Conservation (phyloP, 2,797 vertebrate species). For the Chrysocyon brachyurus region DNA sequence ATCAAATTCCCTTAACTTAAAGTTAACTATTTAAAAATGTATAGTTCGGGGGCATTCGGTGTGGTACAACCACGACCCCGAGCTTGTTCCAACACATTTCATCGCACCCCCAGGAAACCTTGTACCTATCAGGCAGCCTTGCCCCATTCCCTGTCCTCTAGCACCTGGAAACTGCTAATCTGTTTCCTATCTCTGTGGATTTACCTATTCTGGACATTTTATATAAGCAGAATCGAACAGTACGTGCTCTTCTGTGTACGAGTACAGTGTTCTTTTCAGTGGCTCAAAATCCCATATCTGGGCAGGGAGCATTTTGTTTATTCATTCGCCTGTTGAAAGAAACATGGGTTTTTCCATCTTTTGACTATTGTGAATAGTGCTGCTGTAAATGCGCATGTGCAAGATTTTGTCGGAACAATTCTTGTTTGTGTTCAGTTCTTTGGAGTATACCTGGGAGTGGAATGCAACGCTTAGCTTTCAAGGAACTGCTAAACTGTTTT, state of each 20-base stretch:
- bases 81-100: neutral
- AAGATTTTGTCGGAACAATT: neutral
- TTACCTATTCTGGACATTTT: neutral
- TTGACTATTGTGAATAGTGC: neutral
- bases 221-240: neutral
- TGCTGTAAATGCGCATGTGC: neutral
- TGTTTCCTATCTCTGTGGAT: neutral
- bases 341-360: neutral
- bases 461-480: neutral
- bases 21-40: neutral
- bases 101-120: neutral
- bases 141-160: neutral
- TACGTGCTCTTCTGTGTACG: neutral
- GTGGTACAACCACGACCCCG: neutral
- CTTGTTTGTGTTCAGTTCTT: neutral
- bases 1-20: neutral
- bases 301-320: neutral
- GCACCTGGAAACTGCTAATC: neutral
- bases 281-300: neutral
- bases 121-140: neutral
- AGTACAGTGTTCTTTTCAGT: neutral
- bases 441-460: neutral
- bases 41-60: neutral
- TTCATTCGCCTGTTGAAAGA: accelerated
- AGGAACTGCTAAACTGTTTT: neutral